Evolutionary conservation across 2,888 invertebrate genomes (phyloP), one percentile per base, ranked within the genome.

Genomic region (Drosophila yooni): DNA sequence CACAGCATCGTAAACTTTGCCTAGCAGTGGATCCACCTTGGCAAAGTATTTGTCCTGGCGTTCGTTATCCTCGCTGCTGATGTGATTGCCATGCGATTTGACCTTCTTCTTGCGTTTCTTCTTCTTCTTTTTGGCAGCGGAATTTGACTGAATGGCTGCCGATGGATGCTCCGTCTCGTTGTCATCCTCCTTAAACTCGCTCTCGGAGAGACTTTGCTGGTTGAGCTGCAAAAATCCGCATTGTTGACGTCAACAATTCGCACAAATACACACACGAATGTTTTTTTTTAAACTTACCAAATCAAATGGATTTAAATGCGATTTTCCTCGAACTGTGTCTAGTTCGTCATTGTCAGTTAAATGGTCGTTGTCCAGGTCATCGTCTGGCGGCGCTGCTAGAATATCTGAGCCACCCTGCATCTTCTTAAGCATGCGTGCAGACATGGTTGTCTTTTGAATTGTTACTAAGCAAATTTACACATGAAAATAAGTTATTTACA

Each of bases 181-280:
- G 87, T 96, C 95, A 87, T 95, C 95, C 87, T 95, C 95, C 91
- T 95, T 95, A 8, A 95, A 95, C 92, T 96, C 96, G 77, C 95
- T 95, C 88, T 96, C 96, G 0, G 95, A 96, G 82, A 95, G 94
- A 51, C 95, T 95, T 80, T 94, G 94, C 87, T 96, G 95, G 92
- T 96, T 95, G 64, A 96, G 92, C 96, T 90, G 70, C 8, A 50
- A 61, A 13, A 10, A 15, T 21, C 2, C 4, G 2, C 58, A 46
- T 50, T 53, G 48, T 46, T 53, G 36, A 50, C 36, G 48, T 25
- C 36, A 72, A 52, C 27, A 38, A 27, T 21, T 5, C 29, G 53
- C 27, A 51, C 11, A 31, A 15, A 13, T 40, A 15, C 11, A 57
- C n/a, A 59, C n/a, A 57, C 36, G 31, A 36, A 38, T 33, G 38